These are phyloP conservation scores for Pseudocheirus occidentalis DNA, from an alignment of 2,797 vertebrate genomes.

Conservation along the genomic window DNA sequence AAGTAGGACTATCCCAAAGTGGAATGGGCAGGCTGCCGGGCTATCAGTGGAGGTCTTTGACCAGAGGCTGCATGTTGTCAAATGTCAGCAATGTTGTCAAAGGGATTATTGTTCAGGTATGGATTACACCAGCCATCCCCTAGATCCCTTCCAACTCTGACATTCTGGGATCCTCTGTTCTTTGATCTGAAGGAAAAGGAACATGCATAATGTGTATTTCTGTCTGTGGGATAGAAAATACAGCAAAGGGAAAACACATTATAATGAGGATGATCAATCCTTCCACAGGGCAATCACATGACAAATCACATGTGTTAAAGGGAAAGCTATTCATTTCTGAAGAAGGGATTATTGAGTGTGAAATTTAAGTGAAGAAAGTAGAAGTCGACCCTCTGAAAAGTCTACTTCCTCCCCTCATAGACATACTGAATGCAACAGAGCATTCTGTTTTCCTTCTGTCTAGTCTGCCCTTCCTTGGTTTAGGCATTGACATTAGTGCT, in stretches of 20 bases:
- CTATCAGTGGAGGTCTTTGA: not conserved
- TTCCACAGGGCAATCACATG: slow-evolving; percentile 5
- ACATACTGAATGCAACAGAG: not conserved
- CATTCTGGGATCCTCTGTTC: not conserved
- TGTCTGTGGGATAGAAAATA: not conserved
- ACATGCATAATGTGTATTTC: not conserved
- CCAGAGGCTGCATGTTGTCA: not conserved
- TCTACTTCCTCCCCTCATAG: not conserved
- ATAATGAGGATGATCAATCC: slow-evolving; percentile 31
- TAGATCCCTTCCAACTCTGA: not conserved
- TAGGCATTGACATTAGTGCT: slow-evolving; percentile 40
- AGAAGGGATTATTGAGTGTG: slow-evolving; percentile 34
- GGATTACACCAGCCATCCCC: not conserved
- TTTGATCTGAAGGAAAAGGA: slow-evolving; percentile 18
- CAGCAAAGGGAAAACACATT: not conserved
- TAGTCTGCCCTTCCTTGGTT: not conserved
- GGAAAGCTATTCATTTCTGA: not conserved
- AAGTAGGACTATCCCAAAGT: not conserved
- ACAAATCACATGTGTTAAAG: not conserved
- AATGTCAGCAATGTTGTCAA: not conserved
- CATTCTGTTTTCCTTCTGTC: slow-evolving; percentile 25
- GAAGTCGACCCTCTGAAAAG: not conserved
- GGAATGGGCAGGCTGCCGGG: not conserved
- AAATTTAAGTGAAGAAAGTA: not conserved
- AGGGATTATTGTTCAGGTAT: not conserved